Evolutionary conservation across 2,113 vertebrate species (phyloP), one percentile per base, ranked within the genome.

Genomic region (Poecilia latipinna): DNA sequence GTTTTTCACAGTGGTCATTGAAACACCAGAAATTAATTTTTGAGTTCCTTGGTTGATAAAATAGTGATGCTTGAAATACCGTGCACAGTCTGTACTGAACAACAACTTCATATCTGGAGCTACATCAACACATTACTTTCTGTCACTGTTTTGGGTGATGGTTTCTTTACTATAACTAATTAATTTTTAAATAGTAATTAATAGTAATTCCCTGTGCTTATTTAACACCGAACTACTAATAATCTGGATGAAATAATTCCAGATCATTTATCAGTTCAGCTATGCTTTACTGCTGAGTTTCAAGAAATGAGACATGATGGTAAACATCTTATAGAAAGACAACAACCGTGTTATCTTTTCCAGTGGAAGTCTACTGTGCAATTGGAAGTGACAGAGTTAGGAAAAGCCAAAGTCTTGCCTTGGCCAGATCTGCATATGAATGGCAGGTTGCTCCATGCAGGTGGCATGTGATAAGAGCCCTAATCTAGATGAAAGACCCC

Each of bases 401-500:
- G 88, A 91, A 89, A 87, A 83, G 79, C 75, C 80, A 66, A 73
- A 74, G 79, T 85, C 78, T 68, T 78, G 70, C 33, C 63, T 79
- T 65, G 75, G 84, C 62, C 57, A 80, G 77, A 92, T 94, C 90
- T 91, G 81, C 88, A 92, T 90, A 90, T 92, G 87, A 93, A 92
- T 92, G 87, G 85, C 89, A 86, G 82, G 75, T 81, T 80, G 85
- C 78, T 89, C 78, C 86, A 84, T 88, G 86, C 93, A 94, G 88
- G 85, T 93, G 88, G 91, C 85, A 89, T 90, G 90, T 48, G 89
- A 91, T 92, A 92, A 93, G 89, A 84, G 72, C 72, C 82, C 80
- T 93, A 90, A 93, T 94, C 88, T 91, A 90, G 88, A 92, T 92
- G 86, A 93, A 90, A 90, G 83, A 77, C 77, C 81, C 74, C 15